phyloP scores from a whole-genome alignment of 2,888 invertebrate species.

The Stenchaetothrips biformis region DNA sequence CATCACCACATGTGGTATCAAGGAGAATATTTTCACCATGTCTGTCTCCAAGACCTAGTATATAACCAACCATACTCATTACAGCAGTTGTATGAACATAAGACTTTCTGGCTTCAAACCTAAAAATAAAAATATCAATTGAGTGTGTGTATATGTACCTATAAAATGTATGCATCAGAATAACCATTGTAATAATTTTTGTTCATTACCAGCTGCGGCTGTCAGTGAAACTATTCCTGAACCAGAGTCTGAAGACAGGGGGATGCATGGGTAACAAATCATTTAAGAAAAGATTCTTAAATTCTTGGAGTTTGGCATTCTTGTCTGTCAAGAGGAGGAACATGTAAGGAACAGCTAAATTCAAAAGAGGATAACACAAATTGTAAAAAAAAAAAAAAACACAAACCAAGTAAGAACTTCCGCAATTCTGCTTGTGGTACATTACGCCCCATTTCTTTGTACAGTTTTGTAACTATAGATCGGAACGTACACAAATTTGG shows the following conservation, averaged over 20 bases:
- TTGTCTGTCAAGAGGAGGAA: conserved; percentile 39
- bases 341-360: conserved; percentile 50
- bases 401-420: conserved; percentile 54
- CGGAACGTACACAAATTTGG: conserved; percentile 76
- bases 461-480: conserved; percentile 52
- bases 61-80: conserved; percentile 95
- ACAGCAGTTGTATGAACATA: conserved; percentile 92
- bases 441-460: conserved; percentile 43
- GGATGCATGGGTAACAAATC: conserved; percentile 67
- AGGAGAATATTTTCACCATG: conserved; percentile 94
- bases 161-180: not conserved
- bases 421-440: conserved; percentile 59
- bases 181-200: not conserved
- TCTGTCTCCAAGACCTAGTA: conserved; percentile 91
- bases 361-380: too few species aligned
- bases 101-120: conserved; percentile 86
- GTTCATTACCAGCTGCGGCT: conserved; percentile 70
- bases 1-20: conserved; percentile 87
- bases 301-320: conserved; percentile 60
- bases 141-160: not conserved
- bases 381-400: not conserved
- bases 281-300: conserved; percentile 59
- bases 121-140: conserved; percentile 43
- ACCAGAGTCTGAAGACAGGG: conserved; percentile 90
- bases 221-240: conserved; percentile 79